Evolutionary conservation across 2,113 vertebrate species (phyloP), one percentile per base, ranked within the genome.

Genomic region (Casuarius casuarius): DNA sequence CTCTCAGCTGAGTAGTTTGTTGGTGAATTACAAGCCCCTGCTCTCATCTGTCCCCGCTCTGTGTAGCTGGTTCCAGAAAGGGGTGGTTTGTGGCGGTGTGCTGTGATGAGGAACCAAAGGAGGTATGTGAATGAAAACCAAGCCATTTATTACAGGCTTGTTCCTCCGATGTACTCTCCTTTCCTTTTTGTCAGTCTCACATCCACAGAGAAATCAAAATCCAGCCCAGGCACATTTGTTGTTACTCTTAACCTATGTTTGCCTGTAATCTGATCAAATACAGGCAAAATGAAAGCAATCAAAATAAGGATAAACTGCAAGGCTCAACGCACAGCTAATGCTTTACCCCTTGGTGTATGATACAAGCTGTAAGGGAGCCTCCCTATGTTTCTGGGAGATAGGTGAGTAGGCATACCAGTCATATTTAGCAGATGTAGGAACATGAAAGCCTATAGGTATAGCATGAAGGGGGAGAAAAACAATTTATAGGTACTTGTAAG

Each of bases 401-500:
- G 91, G 92, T 97, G 95, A 96, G 72, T 92, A 94, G 94, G 94
- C 5, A 0, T 73, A 91, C 74, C 87, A 96, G 94, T 95, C 92
- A 96, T 96, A 94, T 96, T 87, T 90, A 96, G 91, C 91, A 95
- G 94, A 90, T 95, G 91, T 95, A 97, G 87, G 91, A 91, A 95
- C 96, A 97, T 67, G 96, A 94, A 96, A 97, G 82, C 89, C 81
- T 95, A 95, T 97, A 96, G 95, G 90, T 96, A 90, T 81, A 97
- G 95, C 91, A 91, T 68, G 89, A 91, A 87, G 91, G 94, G 77
- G 81, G 56, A 95, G 89, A 87, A 95, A 96, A 97, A 97, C 94
- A 96, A 96, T 96, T 97, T 97, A 97, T 96, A 95, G 97, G 95
- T 70, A 59, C 92, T 96, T 97, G 92, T 92, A 94, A 92, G 95